These are phyloP conservation scores for Idaea straminata DNA, from an alignment of 2,888 invertebrate genomes.

Conservation along the genomic window DNA sequence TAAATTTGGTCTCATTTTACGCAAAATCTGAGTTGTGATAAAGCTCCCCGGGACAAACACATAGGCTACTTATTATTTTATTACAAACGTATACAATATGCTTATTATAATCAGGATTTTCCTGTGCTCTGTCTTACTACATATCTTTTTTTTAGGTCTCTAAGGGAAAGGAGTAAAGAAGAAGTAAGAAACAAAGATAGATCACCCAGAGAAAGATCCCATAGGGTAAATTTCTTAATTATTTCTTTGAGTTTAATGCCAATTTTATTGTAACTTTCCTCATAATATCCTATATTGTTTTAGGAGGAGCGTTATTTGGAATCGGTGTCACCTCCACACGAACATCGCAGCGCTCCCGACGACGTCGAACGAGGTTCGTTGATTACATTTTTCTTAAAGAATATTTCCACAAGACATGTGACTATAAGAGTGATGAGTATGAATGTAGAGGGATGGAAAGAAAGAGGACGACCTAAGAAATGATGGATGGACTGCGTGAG, in stretches of 20 bases:
- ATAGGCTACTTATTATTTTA: not conserved
- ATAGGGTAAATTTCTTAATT: constrained; percentile 50
- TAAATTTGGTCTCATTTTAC: no score
- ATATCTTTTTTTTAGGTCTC: constrained; percentile 42
- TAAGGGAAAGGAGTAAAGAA: constrained; percentile 83
- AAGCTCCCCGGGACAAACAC: no score
- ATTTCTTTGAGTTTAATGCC: not conserved
- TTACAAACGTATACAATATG: not conserved
- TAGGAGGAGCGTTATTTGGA: constrained; percentile 77
- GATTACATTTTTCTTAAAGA: not conserved
- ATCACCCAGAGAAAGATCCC: constrained; percentile 72
- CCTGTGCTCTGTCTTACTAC: constrained; percentile 8
- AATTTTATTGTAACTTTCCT: not conserved
- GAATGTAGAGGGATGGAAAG: not conserved
- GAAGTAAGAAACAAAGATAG: constrained; percentile 79
- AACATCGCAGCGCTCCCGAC: constrained; percentile 77
- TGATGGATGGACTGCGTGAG: no score
- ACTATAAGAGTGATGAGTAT: not conserved
- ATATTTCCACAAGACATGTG: not conserved
- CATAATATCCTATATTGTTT: not conserved
- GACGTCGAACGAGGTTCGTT: constrained; percentile 70
- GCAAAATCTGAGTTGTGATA: no score
- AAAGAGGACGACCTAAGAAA: no score
- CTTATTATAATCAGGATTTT: not conserved
- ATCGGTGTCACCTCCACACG: constrained; percentile 70